These are phyloP conservation scores for Cercopithecus mona DNA, from an alignment of 2,113 vertebrate species.

Conservation along the genomic window DNA sequence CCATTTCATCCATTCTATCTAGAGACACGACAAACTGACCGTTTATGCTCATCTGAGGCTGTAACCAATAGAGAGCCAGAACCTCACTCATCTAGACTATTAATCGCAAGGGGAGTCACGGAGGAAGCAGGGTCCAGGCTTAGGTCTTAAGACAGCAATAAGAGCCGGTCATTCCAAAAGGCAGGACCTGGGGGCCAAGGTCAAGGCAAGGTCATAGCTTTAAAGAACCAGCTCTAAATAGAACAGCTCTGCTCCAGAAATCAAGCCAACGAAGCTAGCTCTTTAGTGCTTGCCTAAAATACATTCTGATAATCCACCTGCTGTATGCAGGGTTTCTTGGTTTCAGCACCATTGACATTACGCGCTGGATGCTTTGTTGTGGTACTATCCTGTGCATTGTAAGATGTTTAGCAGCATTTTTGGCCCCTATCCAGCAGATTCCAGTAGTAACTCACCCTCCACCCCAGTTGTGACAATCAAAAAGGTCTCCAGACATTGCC, in stretches of 20 bases:
- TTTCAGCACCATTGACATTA: accelerated
- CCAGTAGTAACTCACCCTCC: background rate
- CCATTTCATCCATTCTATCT: background rate
- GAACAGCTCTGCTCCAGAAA: background rate
- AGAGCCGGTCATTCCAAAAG: background rate
- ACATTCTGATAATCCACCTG: background rate
- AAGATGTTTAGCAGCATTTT: background rate
- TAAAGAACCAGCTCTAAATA: background rate
- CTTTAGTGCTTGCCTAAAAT: background rate
- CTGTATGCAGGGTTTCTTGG: too few species aligned
- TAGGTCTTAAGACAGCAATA: background rate
- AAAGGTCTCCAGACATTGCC: background rate
- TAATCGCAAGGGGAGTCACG: background rate
- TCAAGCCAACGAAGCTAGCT: background rate
- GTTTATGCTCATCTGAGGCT: background rate
- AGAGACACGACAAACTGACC: background rate
- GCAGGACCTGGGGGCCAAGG: background rate
- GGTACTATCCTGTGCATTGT: accelerated
- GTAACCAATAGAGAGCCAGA: background rate
- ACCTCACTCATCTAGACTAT: background rate
- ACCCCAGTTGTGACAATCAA: background rate
- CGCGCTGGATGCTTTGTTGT: too few species aligned
- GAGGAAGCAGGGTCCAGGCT: background rate
- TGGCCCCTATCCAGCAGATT: background rate
- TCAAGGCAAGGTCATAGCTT: background rate